Conservation (phyloP, 2,797 vertebrate genomes). For the Hyperoplus lanceolatus region DNA sequence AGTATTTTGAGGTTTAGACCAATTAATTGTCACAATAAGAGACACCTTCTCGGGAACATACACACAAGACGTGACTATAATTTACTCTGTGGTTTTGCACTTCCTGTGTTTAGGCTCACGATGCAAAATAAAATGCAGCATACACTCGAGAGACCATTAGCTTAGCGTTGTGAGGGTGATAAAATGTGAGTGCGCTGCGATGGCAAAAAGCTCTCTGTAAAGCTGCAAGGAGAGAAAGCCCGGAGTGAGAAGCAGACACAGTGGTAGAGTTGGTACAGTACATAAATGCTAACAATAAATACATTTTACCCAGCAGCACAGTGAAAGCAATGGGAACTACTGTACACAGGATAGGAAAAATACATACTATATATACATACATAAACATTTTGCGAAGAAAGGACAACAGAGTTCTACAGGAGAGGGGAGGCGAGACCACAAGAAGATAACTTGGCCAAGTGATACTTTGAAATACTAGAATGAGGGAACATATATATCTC, state of each 20-base stretch:
- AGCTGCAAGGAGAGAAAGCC: slow-evolving; percentile 71
- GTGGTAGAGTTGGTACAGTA: slow-evolving; percentile 41
- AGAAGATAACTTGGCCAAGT: background rate
- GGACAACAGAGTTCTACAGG: background rate
- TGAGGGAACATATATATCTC: background rate
- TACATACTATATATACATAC: slow-evolving; percentile 20
- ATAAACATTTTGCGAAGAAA: slow-evolving; percentile 14
- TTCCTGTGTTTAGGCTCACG: slow-evolving; percentile 7
- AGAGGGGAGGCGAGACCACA: slow-evolving; percentile 7
- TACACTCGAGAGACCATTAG: slow-evolving; percentile 16
- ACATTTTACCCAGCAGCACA: slow-evolving; percentile 53
- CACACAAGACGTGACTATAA: background rate
- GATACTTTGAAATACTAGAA: background rate
- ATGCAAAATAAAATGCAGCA: slow-evolving; percentile 28
- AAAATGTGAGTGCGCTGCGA: slow-evolving; percentile 28
- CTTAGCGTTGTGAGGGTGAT: slow-evolving; percentile 28
- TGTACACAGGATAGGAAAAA: slow-evolving; percentile 14
- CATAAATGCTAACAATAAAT: slow-evolving; percentile 42
- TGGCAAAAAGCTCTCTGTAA: slow-evolving; percentile 35
- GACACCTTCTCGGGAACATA: background rate
- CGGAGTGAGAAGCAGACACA: slow-evolving; percentile 72
- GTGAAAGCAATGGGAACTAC: slow-evolving; percentile 46
- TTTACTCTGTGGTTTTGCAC: background rate
- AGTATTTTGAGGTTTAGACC: background rate
- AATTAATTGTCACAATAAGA: slow-evolving; percentile 10